Evolutionary conservation across 1,140 invertebrate species (phyloP).

Genomic region (Rhagoletis zephyria): DNA sequence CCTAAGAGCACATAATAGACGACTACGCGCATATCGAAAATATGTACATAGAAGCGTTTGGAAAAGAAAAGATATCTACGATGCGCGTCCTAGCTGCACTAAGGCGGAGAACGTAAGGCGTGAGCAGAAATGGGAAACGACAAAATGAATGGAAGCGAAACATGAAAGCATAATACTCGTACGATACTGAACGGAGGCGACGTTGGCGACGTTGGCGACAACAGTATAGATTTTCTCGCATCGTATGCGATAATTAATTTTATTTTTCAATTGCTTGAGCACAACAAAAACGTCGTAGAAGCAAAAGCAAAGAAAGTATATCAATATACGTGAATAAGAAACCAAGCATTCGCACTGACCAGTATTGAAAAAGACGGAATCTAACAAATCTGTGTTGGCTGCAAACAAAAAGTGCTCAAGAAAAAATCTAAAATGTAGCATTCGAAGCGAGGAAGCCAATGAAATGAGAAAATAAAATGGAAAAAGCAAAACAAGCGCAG

Average conservation of each 20-base stretch:
- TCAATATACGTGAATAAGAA: no score
- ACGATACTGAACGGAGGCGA: no score
- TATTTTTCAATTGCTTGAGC: constrained; percentile 10
- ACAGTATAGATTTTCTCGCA: background rate
- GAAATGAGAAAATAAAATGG: background rate
- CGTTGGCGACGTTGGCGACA: background rate
- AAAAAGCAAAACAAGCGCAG: background rate
- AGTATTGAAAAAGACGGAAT: background rate
- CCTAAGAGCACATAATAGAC: constrained; percentile 3
- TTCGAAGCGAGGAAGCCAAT: background rate
- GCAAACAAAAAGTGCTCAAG: background rate
- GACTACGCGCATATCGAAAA: background rate
- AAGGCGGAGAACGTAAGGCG: no score
- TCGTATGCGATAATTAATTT: constrained; percentile 18
- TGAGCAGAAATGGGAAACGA: background rate
- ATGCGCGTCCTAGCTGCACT: background rate
- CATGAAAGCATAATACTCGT: background rate
- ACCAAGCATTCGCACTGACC: no score
- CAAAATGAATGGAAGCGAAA: background rate
- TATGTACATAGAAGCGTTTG: background rate
- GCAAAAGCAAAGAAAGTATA: no score
- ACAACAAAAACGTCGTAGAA: background rate
- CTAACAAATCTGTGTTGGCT: background rate
- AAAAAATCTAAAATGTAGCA: background rate
- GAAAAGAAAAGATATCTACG: background rate